A percentile compares a stretch with the other conserved stretches of the same genome.
phyloP scores from a whole-genome alignment of 2,113 vertebrate genomes.

The Silurus meridionalis region DNA sequence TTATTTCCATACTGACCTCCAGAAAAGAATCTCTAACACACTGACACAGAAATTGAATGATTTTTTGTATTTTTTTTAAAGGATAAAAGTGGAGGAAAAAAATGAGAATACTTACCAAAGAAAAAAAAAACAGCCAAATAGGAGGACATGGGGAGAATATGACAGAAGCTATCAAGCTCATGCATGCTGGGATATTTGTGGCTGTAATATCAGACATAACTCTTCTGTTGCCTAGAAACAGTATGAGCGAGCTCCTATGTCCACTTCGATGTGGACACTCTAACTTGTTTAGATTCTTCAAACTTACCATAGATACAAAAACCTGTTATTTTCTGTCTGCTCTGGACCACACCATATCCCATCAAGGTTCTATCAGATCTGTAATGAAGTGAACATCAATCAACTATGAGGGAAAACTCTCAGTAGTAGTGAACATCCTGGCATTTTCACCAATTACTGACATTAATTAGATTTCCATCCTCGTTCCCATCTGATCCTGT shows the following conservation, averaged over 20 bases:
- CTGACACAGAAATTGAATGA: background rate
- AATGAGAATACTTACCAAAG: background rate
- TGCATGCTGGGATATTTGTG: background rate
- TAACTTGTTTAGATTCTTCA: slow-evolving; percentile 21
- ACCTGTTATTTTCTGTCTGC: background rate
- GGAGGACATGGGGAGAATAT: background rate
- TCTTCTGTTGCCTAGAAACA: slow-evolving; percentile 41
- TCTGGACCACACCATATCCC: background rate
- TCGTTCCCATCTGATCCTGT: background rate
- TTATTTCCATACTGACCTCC: background rate
- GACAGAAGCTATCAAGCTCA: background rate
- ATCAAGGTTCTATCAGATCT: background rate
- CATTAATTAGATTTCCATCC: slow-evolving; percentile 22
- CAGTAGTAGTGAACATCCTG: background rate
- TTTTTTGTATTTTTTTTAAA: background rate
- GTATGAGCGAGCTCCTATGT: slow-evolving; percentile 5
- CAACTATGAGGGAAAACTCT: slow-evolving; percentile 9
- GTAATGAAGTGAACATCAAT: slow-evolving; percentile 10
- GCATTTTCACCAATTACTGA: background rate
- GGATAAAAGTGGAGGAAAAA: background rate
- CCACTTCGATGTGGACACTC: background rate
- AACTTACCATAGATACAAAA: slow-evolving; percentile 7
- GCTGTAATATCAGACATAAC: background rate
- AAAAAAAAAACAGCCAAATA: background rate
- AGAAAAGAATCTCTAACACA: background rate